Percentiles rank a stretch among this genome's conserved stretches.
Conservation (phyloP, 2,113 vertebrate species). For the Pithys albifrons region DNA sequence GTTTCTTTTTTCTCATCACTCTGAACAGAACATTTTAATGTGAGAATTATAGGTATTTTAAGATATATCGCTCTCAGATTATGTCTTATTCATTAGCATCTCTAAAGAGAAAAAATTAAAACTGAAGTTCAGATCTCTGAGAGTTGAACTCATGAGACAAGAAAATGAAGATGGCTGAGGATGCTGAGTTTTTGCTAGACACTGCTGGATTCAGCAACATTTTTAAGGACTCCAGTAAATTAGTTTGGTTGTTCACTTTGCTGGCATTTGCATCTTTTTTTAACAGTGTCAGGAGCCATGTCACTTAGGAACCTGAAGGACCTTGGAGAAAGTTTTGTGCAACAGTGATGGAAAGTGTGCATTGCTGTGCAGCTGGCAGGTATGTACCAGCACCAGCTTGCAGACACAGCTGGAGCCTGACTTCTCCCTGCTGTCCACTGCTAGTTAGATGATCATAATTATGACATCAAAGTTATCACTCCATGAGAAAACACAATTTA, state of each 20-base stretch:
- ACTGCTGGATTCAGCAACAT: background rate
- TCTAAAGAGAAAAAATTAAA: background rate
- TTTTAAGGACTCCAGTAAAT: background rate
- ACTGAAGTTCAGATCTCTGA: background rate
- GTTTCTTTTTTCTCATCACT: background rate
- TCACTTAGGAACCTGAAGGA: background rate
- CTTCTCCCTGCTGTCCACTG: background rate
- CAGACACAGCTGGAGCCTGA: background rate
- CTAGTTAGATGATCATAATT: background rate
- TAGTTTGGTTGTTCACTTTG: background rate
- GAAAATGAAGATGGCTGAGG: background rate
- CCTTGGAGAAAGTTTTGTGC: background rate
- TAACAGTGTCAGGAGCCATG: background rate
- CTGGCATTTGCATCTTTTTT: background rate
- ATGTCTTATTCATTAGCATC: background rate
- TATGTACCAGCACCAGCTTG: background rate
- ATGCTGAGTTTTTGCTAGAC: background rate
- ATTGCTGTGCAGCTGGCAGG: background rate
- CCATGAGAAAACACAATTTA: background rate
- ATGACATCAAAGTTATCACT: slow-evolving; percentile 7
- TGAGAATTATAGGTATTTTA: background rate
- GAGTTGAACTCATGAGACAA: background rate
- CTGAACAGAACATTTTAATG: background rate
- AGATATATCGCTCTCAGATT: background rate
- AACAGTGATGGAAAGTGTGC: background rate